These are phyloP conservation scores for Drosophila cyrtoloma DNA, from an alignment of 2,888 invertebrate genomes.

Conservation along the genomic window DNA sequence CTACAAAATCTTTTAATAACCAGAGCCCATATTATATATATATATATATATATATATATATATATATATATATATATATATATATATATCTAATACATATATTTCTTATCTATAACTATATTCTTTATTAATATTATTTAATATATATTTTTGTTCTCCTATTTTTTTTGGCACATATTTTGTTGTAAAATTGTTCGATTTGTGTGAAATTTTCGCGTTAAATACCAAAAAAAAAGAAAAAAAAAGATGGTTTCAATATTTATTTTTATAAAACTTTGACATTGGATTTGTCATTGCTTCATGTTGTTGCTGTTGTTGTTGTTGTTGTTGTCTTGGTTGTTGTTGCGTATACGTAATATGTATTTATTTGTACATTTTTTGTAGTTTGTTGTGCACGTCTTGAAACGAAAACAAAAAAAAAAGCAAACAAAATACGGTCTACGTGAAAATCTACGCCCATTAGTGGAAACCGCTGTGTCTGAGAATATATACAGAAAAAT, in stretches of 20 bases:
- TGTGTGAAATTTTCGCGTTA: slow-evolving; percentile 9
- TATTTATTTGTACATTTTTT: slow-evolving; percentile 21
- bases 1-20: slow-evolving; percentile 44
- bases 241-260: slow-evolving; percentile 56
- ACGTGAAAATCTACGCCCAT: slow-evolving; percentile 32
- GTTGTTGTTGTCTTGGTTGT: slow-evolving; percentile 53
- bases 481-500: neutral
- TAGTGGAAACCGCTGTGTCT: slow-evolving; percentile 32
- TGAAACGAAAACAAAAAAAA: slow-evolving; percentile 16
- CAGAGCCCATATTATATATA: slow-evolving; percentile 1
- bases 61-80: neutral
- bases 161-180: slow-evolving; percentile 1
- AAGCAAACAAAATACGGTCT: neutral
- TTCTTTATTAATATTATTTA: neutral
- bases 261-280: slow-evolving; percentile 81
- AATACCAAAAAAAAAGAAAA: slow-evolving; percentile 7
- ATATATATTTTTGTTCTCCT: neutral
- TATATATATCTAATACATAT: neutral
- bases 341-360: slow-evolving; percentile 76
- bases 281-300: slow-evolving; percentile 83
- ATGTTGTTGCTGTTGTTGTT: slow-evolving; percentile 42
- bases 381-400: slow-evolving; percentile 31
- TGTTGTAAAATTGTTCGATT: slow-evolving; percentile 1
- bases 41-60: neutral
- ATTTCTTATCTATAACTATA: neutral